These are phyloP conservation scores for Yponomeuta cagnagella DNA, from an alignment of 2,888 invertebrate genomes.

Conservation along the genomic window DNA sequence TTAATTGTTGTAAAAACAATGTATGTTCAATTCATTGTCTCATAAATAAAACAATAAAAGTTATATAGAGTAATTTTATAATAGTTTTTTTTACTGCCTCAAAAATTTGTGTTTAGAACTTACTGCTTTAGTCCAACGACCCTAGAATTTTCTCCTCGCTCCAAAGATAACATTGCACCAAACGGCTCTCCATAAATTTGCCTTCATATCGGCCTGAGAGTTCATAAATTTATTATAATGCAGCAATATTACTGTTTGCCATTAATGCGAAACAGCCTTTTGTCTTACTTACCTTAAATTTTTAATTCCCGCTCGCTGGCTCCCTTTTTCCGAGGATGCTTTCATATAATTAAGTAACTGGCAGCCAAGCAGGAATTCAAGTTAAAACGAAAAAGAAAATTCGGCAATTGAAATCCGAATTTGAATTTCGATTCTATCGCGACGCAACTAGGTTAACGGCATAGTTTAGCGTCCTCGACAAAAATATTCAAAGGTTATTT, in stretches of 20 bases:
- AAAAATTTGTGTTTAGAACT: neutral
- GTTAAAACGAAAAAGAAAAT: neutral
- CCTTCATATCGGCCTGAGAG: neutral
- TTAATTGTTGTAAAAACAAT: no score
- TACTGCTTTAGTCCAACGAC: no score
- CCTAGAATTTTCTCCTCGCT: neutral
- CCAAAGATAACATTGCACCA: neutral
- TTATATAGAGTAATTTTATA: no score
- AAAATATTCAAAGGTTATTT: slow-evolving; percentile 45
- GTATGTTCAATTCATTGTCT: no score
- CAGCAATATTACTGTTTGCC: neutral
- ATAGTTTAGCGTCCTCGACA: slow-evolving; percentile 36
- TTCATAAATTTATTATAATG: neutral
- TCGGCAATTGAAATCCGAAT: neutral
- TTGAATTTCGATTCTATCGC: neutral
- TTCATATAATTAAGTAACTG: neutral
- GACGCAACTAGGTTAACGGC: slow-evolving; percentile 19
- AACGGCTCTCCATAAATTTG: neutral
- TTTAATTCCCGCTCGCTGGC: neutral
- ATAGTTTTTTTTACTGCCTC: no score
- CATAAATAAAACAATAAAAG: no score
- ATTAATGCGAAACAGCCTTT: neutral
- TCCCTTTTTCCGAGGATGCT: neutral
- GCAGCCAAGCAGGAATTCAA: neutral
- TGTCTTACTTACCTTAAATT: neutral